Evolutionary conservation across 2,797 vertebrate species (phyloP), one percentile per base, ranked within the genome.

Genomic region (Hybognathus amarus): DNA sequence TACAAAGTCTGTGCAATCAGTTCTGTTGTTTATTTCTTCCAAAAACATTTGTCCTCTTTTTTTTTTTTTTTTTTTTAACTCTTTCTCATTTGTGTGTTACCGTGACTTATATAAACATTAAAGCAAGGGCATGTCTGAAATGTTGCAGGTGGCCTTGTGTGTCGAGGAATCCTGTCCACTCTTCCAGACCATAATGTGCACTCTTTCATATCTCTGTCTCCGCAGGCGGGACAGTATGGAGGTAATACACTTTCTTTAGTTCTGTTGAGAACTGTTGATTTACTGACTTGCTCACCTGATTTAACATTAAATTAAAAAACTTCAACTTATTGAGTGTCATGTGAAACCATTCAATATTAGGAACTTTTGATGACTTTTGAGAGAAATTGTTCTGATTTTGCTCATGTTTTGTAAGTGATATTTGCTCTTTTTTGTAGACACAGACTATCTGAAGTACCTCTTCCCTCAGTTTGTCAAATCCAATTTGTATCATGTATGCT

Each of bases 221-320:
- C 97, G 50, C 96, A 96, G 91, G 96, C 96, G 27, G 97, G 97
- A 0, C 97, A 98, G 59, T 98, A 97, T 20, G 97, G 97, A 93
- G 97, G 97, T 98, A 71, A 87, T 24, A 30, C 74, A 47, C 52
- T 75, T 22, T 15, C 45, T 27, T 42, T 36, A 50, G 33, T 42
- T 18, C 22, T 59, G 13, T 11, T 80, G 1, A 30, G 50, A 3
- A 56, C 30, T 33, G 30, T 33, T 33, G 30, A 4, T 63, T n/a
- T 38, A 76, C 33, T 18, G 8, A 40, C 7, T 20, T 56, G 52
- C 12, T 64, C 59, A 22, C 5, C 27, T 22, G 10, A 17, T 66
- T 36, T 10, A 66, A 50, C 20, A 9, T 7, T 38, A 2, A 79
- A 79, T 15, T 52, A 3, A 50, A 33, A 15, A 12, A 12, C 45